Percentiles rank a stretch among this genome's conserved stretches.
phyloP scores from a whole-genome alignment of 2,113 vertebrate species.

The Aspiorhynchus laticeps region DNA sequence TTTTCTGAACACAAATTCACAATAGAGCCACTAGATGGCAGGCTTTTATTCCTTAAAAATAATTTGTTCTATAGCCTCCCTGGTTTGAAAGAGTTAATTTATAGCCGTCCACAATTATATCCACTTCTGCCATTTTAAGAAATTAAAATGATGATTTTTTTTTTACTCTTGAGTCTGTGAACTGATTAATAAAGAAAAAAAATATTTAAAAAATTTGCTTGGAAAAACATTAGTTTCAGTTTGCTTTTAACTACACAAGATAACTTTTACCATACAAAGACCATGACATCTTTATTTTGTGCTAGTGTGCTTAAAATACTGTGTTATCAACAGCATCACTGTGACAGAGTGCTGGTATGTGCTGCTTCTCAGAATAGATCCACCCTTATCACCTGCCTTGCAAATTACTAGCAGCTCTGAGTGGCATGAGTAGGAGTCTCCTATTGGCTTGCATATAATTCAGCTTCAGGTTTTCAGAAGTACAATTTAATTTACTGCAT shows the following conservation, averaged over 20 bases:
- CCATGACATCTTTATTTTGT: slow-evolving; percentile 11
- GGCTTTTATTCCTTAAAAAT: slow-evolving; percentile 28
- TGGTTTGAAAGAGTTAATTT: background rate
- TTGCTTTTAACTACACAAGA: background rate
- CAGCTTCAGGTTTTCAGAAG: background rate
- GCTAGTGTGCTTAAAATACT: slow-evolving; percentile 17
- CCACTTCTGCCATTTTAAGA: background rate
- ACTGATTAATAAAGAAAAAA: background rate
- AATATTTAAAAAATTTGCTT: background rate
- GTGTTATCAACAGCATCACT: slow-evolving; percentile 9
- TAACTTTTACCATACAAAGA: background rate
- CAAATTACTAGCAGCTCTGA: slow-evolving; percentile 11
- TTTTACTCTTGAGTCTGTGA: background rate
- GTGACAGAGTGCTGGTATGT: slow-evolving; percentile 31
- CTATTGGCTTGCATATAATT: background rate
- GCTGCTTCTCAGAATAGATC: slow-evolving; percentile 48
- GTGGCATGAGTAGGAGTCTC: background rate
- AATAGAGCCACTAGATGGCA: slow-evolving; percentile 51
- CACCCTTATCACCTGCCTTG: slow-evolving; percentile 41
- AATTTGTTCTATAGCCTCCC: background rate
- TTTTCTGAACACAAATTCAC: background rate
- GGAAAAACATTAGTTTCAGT: background rate
- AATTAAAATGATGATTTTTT: background rate
- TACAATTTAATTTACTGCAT: background rate
- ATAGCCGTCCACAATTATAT: background rate